Base-by-base conservation (phyloP, 2,888 invertebrate species). In the Oxyscelio sp. region DNA sequence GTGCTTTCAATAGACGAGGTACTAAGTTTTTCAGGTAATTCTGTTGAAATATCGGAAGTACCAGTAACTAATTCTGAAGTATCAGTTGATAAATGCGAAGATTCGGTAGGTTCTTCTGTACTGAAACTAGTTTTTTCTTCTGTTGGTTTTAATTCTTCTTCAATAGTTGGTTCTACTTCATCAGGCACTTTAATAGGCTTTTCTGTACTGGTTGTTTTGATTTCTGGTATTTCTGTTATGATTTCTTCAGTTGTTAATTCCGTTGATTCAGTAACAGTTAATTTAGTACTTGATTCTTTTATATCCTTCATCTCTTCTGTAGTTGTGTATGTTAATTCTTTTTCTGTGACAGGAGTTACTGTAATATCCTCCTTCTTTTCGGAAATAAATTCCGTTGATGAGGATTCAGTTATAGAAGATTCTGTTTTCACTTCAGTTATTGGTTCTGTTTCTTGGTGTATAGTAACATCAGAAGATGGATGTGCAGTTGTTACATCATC, bases 361-460 rank as follows among this genome's bases (percentile, higher is more conserved):
- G 68, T 61, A 17, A 2, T 52, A 11, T 6, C 13, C 40, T 52
- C 27, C 24, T 71, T 56, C 58, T 56, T 43, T 45, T 74, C 78
- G 48, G 79, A 50, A 68, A 52, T 71, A 63, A 19, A 56, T 77
- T 68, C 61, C 13, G 65, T 54, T 27, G 61, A 9, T 13, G 27
- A 22, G 27, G 74, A 83, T 11, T 15, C 56, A 31, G 56, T 15
- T n/a, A 52, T 19, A 6, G 63, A 31, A 75, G 73, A 52, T 75
- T 74, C 85, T 50, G 75, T 68, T 81, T 84, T 82, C 54, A 66
- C 21, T 22, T 63, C 45, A 13, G 78, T 84, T 9, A 65, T 19
- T 79, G 84, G 80, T 58, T 84, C 85, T 50, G 58, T 85, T 63
- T 86, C 82, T 15, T 83, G 78, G 43, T 54, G 31, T 22, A 45